These are phyloP conservation scores for Oncorhynchus keta DNA, from an alignment of 2,113 vertebrate species.

Conservation along the genomic window DNA sequence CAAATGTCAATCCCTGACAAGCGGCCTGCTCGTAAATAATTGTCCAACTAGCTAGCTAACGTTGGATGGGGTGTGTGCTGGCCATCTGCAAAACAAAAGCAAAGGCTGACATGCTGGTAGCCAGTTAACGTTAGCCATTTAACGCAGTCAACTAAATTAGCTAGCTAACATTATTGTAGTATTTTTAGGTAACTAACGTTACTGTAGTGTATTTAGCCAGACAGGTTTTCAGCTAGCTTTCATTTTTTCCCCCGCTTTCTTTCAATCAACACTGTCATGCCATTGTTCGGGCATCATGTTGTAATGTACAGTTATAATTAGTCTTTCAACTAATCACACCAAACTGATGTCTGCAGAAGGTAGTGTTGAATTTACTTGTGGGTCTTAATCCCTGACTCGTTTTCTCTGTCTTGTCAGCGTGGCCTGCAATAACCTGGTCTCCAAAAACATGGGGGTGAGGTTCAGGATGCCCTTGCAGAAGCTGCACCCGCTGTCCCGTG, in stretches of 20 bases:
- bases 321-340: neutral
- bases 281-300: neutral
- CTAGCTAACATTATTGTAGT: no score
- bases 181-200: no score
- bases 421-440: constrained; percentile 81
- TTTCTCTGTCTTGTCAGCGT: constrained; percentile 69
- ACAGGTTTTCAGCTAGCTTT: neutral
- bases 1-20: no score
- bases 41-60: no score
- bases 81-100: no score
- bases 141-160: no score
- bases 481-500: constrained; percentile 80
- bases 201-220: no score
- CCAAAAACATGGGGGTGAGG: constrained; percentile 72
- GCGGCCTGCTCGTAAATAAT: no score
- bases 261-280: no score
- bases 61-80: no score
- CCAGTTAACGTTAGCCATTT: no score
- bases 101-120: no score
- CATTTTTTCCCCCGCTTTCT: neutral
- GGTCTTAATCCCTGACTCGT: neutral
- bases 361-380: neutral
- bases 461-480: constrained; percentile 81
- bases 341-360: neutral
- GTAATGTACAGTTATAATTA: neutral